Percentiles rank a stretch among this genome's conserved stretches.
Evolutionary conservation across 2,113 vertebrate species (phyloP).

Genomic region (Neolamprologus sp.): DNA sequence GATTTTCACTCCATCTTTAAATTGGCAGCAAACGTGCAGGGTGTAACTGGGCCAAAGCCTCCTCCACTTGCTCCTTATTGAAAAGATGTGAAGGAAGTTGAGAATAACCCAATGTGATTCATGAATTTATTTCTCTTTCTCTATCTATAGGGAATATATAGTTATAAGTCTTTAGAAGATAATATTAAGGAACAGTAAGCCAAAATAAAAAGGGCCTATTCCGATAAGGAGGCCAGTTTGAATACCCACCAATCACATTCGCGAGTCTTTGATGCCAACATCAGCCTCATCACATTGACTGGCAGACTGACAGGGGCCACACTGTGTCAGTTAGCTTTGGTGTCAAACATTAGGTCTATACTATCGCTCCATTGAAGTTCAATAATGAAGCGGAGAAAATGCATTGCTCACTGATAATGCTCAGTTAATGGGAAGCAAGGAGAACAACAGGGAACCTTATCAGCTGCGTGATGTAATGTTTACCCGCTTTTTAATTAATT

Average conservation of each 20-base stretch:
- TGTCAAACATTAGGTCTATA: conserved; percentile 1
- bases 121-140: background rate
- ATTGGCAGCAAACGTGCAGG: background rate
- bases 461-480: conserved; percentile 62
- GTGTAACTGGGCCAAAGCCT: background rate
- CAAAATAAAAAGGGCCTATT: background rate
- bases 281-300: conserved; percentile 36
- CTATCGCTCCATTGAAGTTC: conserved; percentile 18
- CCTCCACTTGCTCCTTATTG: conserved; percentile 1
- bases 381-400: conserved; percentile 3
- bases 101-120: background rate
- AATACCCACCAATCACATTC: background rate
- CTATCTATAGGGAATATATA: background rate
- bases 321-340: background rate
- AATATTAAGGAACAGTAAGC: background rate
- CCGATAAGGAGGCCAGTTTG: background rate
- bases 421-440: conserved; percentile 35
- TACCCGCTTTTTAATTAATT: conserved; percentile 70
- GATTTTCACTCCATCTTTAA: background rate
- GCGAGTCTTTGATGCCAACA: background rate
- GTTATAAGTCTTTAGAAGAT: background rate
- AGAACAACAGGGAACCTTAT: conserved; percentile 61
- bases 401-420: conserved; percentile 35
- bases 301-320: conserved; percentile 33
- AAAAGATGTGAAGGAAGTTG: conserved; percentile 1